These are phyloP conservation scores for Paratilapia polleni DNA, from an alignment of 2,113 vertebrate species.

Conservation along the genomic window DNA sequence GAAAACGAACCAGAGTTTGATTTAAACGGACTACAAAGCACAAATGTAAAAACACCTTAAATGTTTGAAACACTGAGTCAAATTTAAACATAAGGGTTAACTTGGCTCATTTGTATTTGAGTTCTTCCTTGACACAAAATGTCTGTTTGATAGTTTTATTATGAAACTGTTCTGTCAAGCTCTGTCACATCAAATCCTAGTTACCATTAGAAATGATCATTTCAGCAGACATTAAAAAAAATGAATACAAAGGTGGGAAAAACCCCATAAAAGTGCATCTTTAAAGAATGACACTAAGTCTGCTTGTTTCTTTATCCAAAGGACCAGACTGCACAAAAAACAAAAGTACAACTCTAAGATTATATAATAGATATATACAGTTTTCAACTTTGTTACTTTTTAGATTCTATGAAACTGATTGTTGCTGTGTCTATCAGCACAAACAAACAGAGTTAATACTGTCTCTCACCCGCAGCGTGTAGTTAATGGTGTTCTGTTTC, in stretches of 20 bases:
- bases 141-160: fast-evolving
- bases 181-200: neutral
- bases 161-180: neutral
- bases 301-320: too few species aligned
- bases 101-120: neutral
- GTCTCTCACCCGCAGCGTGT: constrained; percentile 89
- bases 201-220: neutral
- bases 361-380: too few species aligned
- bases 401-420: too few species aligned
- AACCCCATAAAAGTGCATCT: too few species aligned
- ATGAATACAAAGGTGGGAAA: neutral
- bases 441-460: neutral
- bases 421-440: neutral
- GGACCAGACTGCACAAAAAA: too few species aligned
- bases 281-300: too few species aligned
- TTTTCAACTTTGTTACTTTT: too few species aligned
- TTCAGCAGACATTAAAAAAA: neutral
- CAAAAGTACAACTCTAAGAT: too few species aligned
- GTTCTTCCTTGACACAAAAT: neutral
- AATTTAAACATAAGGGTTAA: neutral
- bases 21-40: too few species aligned
- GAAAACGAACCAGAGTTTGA: too few species aligned
- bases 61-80: too few species aligned
- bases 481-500: constrained; percentile 99
- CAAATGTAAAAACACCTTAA: neutral